Base-by-base conservation (phyloP, 1,140 invertebrate species). In the Scaptomyza graminum region DNA sequence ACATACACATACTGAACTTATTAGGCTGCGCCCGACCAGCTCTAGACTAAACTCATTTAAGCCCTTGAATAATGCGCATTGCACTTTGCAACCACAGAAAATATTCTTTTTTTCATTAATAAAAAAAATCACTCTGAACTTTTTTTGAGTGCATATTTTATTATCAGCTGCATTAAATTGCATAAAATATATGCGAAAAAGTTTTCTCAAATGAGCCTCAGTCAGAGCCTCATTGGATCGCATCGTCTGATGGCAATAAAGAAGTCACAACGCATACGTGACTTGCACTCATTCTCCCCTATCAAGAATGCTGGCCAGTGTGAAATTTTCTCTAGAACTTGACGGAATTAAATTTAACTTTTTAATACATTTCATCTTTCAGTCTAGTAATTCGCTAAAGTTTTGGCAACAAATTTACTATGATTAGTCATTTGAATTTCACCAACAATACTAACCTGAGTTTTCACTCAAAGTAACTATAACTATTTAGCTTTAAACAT, bases 131-230 rank as follows among this genome's bases (percentile, higher is more conserved):
- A 80, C 66, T 75, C n/a, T 56, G 55, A 43, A 47, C 52, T n/a
- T 41, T 41, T 41, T 12, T n/a, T 18, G 50, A 43, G 49, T 55
- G 59, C 67, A 75, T 77, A 72, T 80, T 81, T 84, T 84, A 83
- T 78, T 83, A 84, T 84, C 81, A 80, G 81, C 69, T 65, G 76
- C 81, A 79, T 84, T 84, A 84, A 80, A 85, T 84, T 84, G 75
- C 63, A 79, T 76, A 85, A 80, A 84, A 85, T 84, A 84, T 84
- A 67, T 74, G 31, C 56, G 67, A 28, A 68, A 66, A 79, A 84
- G 51, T 85, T 85, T 71, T 46, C 34, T 34, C 5, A 59, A 59
- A 66, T 59, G 46, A 43, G 54, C 25, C 16, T 4, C 41, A 52
- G 37, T 64, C 28, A 28, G 28, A 28, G 28, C 28, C 46, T 9